phyloP scores from a whole-genome alignment of 2,113 vertebrate genomes.

The Panthera leo region DNA sequence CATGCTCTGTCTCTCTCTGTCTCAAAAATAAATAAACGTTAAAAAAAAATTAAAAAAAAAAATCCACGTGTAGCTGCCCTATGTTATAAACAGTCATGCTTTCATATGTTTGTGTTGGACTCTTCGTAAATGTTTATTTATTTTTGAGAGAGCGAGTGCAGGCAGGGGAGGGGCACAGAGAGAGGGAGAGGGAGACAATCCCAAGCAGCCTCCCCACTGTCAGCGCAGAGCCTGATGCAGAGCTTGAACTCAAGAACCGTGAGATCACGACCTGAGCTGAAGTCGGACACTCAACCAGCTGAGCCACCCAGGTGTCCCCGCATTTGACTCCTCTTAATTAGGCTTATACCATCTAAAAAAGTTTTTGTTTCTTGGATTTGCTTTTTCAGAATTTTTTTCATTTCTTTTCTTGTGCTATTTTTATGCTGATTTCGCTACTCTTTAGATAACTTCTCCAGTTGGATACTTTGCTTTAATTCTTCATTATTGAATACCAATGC shows the following conservation, averaged over 20 bases:
- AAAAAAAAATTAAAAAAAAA: background rate
- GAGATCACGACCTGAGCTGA: too few species aligned
- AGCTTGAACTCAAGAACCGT: too few species aligned
- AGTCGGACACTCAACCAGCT: too few species aligned
- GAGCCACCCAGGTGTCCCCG: too few species aligned
- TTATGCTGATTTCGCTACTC: background rate
- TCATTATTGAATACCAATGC: background rate
- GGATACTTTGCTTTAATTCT: background rate
- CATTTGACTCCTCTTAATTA: background rate
- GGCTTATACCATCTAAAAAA: background rate
- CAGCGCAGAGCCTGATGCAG: too few species aligned
- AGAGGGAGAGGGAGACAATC: too few species aligned
- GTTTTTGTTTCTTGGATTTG: background rate
- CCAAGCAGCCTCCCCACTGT: too few species aligned
- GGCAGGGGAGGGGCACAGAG: too few species aligned
- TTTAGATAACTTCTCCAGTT: background rate
- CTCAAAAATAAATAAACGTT: too few species aligned
- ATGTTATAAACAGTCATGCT: background rate
- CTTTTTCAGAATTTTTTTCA: background rate
- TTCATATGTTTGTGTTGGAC: background rate
- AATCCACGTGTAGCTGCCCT: background rate
- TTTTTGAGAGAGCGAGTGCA: too few species aligned
- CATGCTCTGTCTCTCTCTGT: too few species aligned
- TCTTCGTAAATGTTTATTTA: background rate
- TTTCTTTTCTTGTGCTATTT: background rate